phyloP scores from a whole-genome alignment of 2,888 invertebrate species.

The Sialis fuliginosa region DNA sequence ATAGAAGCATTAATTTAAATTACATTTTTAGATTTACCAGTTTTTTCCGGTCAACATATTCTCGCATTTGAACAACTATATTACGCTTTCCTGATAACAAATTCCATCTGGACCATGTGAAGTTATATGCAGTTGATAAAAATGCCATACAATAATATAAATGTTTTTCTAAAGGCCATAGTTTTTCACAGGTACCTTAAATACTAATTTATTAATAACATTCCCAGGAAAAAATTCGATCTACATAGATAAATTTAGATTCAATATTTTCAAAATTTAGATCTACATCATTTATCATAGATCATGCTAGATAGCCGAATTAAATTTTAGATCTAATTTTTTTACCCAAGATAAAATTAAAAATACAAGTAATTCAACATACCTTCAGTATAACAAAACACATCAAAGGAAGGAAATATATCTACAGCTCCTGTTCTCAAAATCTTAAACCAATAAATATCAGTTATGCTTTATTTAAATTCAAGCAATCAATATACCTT shows the following conservation, averaged over 20 bases:
- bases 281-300: too few relatives aligned
- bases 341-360: too few relatives aligned
- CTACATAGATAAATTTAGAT: too few relatives aligned
- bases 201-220: slow-evolving; percentile 6
- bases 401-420: slow-evolving; percentile 66
- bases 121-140: slow-evolving; percentile 51
- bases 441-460: slow-evolving; percentile 14
- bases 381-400: slow-evolving; percentile 50
- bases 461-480: not conserved
- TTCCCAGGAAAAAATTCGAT: not conserved
- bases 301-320: too few relatives aligned
- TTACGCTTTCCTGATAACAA: slow-evolving; percentile 35
- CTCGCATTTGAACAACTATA: slow-evolving; percentile 49
- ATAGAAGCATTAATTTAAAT: not conserved
- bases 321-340: too few relatives aligned
- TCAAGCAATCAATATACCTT: slow-evolving; percentile 26
- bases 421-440: slow-evolving; percentile 49
- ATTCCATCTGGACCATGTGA: slow-evolving; percentile 61
- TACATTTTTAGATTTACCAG: not conserved
- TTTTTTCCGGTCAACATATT: slow-evolving; percentile 18
- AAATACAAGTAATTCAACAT: not conserved
- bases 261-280: too few relatives aligned
- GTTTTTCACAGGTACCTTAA: slow-evolving; percentile 41
- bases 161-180: slow-evolving; percentile 56
- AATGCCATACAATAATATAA: slow-evolving; percentile 64